These are phyloP conservation scores for Chaenocephalus aceratus DNA, from an alignment of 2,113 vertebrate species.

Conservation along the genomic window DNA sequence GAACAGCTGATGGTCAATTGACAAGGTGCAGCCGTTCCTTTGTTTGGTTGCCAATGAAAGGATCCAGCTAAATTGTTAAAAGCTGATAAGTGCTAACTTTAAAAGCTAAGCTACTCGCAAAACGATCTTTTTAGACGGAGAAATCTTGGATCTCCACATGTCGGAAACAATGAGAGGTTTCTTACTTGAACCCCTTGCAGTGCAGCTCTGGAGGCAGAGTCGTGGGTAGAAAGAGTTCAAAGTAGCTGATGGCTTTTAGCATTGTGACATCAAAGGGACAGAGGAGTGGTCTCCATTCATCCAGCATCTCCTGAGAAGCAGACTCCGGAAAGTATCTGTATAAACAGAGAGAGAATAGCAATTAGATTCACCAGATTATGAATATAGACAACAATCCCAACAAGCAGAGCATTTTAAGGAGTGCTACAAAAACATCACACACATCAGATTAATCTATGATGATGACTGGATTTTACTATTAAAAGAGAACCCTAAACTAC, in stretches of 20 bases:
- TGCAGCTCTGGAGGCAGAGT: constrained; percentile 95
- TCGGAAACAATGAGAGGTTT: constrained; percentile 25
- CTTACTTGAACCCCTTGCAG: constrained; percentile 95
- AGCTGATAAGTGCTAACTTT: not conserved
- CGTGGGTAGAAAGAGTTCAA: constrained; percentile 97
- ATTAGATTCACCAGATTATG: constrained; percentile 5
- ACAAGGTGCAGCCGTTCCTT: no score
- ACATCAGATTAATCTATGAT: not conserved
- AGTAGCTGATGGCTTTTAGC: constrained; percentile 97
- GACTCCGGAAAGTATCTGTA: constrained; percentile 93
- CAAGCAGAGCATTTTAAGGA: constrained; percentile 43
- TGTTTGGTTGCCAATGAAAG: no score
- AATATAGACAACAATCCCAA: constrained; percentile 27
- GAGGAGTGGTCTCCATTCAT: constrained; percentile 96
- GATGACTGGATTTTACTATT: not conserved
- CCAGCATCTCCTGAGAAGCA: constrained; percentile 94
- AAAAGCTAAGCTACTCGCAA: constrained; percentile 4
- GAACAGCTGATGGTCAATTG: no score
- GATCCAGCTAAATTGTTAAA: no score
- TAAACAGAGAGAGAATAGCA: constrained; percentile 17
- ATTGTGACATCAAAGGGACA: constrained; percentile 99
- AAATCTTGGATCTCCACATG: not conserved
- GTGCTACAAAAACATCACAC: constrained; percentile 13
- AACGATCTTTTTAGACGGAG: not conserved
- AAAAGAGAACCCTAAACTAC: not conserved